phyloP scores from a whole-genome alignment of 2,797 vertebrate species.

The Sebastolobus alascanus region DNA sequence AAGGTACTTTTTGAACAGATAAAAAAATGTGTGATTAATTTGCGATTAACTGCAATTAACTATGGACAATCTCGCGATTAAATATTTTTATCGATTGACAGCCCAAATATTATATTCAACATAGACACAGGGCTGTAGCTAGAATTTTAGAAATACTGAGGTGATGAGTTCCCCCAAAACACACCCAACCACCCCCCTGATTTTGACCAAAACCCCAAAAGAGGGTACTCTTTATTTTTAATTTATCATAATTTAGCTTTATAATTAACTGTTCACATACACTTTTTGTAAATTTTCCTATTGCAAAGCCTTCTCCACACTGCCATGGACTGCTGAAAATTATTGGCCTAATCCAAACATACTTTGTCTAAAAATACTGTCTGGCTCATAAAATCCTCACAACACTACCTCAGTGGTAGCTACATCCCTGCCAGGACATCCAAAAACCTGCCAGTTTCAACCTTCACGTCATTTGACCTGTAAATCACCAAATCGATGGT shows the following conservation, averaged over 20 bases:
- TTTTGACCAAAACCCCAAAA: background rate
- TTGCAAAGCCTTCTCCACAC: background rate
- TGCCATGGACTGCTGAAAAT: background rate
- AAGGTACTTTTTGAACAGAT: no score
- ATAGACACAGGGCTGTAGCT: background rate
- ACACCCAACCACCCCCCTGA: background rate
- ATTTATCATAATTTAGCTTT: background rate
- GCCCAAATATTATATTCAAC: background rate
- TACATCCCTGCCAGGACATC: background rate
- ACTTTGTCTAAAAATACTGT: background rate
- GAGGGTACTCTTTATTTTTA: background rate
- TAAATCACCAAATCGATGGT: constrained; percentile 37
- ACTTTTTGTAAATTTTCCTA: background rate
- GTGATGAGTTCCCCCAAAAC: background rate
- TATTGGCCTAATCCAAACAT: background rate
- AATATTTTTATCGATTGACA: no score
- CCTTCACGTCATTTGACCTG: constrained; percentile 8
- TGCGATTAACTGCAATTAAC: no score
- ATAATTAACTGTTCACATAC: background rate
- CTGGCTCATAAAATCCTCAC: background rate
- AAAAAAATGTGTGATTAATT: no score
- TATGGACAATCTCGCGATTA: no score
- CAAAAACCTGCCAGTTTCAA: constrained; percentile 1
- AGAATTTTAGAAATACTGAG: background rate
- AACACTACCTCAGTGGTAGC: background rate